A percentile compares a stretch with the other conserved stretches of the same genome.
Conservation (phyloP, 2,113 vertebrate species). For the Ceyx melanurus region DNA sequence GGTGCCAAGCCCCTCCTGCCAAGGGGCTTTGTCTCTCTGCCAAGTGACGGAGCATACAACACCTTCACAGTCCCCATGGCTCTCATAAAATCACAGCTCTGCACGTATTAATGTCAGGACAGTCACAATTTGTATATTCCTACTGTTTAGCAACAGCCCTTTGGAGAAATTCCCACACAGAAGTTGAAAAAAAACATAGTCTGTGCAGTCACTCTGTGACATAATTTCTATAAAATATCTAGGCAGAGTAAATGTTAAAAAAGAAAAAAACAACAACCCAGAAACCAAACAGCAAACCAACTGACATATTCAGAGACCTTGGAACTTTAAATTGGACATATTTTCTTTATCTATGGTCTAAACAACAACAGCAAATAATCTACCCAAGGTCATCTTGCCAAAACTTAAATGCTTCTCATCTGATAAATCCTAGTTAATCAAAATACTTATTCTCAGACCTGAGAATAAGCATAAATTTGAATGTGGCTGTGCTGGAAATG, state of each 20-base stretch:
- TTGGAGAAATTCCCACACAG: neutral
- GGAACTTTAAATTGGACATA: neutral
- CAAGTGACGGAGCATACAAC: neutral
- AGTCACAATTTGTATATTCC: neutral
- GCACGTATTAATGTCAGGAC: neutral
- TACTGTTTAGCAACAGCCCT: rapidly evolving
- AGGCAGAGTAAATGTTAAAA: neutral
- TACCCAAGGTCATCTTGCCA: neutral
- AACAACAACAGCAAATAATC: neutral
- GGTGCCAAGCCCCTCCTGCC: neutral
- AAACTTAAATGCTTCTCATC: neutral
- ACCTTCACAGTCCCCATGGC: neutral
- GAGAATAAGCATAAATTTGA: neutral
- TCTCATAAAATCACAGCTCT: neutral
- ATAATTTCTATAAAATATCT: neutral
- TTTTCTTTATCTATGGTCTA: neutral
- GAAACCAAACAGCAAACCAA: neutral
- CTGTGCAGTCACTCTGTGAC: neutral
- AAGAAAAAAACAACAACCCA: neutral
- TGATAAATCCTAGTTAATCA: neutral
- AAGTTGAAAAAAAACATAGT: neutral
- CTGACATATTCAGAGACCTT: neutral
- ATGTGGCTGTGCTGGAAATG: neutral
- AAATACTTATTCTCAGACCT: neutral
- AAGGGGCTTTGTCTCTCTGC: neutral